Base-by-base conservation (phyloP, 1,140 invertebrate genomes). In the Euwallacea fornicatus region DNA sequence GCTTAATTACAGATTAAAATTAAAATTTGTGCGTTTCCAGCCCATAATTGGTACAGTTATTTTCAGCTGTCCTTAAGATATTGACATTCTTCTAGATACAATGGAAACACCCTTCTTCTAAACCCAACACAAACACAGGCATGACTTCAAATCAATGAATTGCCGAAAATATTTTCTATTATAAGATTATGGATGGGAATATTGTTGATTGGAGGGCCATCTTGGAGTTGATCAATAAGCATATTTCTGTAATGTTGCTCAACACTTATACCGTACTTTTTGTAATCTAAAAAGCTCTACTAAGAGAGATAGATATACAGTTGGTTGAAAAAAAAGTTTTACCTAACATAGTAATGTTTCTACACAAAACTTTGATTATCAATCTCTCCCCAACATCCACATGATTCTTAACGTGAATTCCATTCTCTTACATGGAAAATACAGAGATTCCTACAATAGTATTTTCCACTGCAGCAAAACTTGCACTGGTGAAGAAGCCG, bases 391-490 rank as follows among this genome's bases (percentile, higher is more conserved):
- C 65, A 68, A 10, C 42, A 60, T 64, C 50, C n/a, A 66, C 59
- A 44, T 71, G 68, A 8, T 69, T 74, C 21, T 74, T 74, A 15
- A 74, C 55, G 33, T 74, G 73, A 33, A 74, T 74, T 33, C 69
- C 73, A 56, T 71, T 71, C 56, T 66, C 55, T 7, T 67, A 50
- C 56, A 70, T 73, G 16, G 60, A 60, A 47, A 73, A 53, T 9
- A 61, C 56, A 33, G 72, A 73, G 59, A 70, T 58, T 47, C 50
- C 59, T 8, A 73, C 47, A 4, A 69, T 42, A 16, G 70, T 63
- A 62, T 73, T 59, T 15, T 61, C 46, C 7, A 69, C 8, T 10
- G 47, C 42, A 42, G 16, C 0, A 16, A 21, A 42, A 3, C 10
- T 53, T 9, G 13, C 62, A 50, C 61, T 65, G 16, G 65, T 11